Percentiles rank a stretch among this genome's conserved stretches.
Evolutionary conservation across 2,113 vertebrate genomes (phyloP).

Genomic region (Corynorhinus townsendii): DNA sequence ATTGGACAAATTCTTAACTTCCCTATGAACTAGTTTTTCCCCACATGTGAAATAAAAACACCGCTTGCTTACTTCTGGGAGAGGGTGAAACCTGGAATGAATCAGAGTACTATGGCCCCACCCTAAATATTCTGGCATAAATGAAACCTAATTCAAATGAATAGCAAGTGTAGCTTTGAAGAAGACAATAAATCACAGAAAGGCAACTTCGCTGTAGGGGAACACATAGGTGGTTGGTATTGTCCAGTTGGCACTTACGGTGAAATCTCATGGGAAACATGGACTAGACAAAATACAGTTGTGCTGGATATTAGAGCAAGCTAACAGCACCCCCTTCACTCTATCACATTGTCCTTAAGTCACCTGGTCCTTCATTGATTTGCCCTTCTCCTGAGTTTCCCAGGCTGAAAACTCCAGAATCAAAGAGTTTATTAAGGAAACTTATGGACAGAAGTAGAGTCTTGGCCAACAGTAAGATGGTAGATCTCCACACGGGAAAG

Average conservation of each 20-base stretch:
- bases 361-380: background rate
- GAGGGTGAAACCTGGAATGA: background rate
- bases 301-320: background rate
- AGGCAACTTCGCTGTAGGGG: background rate
- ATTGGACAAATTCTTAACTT: conserved; percentile 17
- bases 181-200: background rate
- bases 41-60: conserved; percentile 10
- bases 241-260: background rate
- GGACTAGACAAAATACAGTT: background rate
- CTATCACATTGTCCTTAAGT: background rate
- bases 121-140: background rate
- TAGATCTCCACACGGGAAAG: background rate
- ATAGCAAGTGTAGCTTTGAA: background rate
- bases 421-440: background rate
- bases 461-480: too few species aligned
- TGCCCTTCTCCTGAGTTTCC: background rate
- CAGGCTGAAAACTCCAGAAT: background rate
- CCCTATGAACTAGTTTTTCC: conserved; percentile 22
- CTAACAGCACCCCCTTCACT: background rate
- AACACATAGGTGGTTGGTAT: background rate
- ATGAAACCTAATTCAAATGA: background rate
- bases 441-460: background rate
- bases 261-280: background rate
- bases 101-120: background rate
- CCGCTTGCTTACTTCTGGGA: background rate